phyloP scores from a whole-genome alignment of 2,797 vertebrate species.

The Lagocephalus sceleratus region DNA sequence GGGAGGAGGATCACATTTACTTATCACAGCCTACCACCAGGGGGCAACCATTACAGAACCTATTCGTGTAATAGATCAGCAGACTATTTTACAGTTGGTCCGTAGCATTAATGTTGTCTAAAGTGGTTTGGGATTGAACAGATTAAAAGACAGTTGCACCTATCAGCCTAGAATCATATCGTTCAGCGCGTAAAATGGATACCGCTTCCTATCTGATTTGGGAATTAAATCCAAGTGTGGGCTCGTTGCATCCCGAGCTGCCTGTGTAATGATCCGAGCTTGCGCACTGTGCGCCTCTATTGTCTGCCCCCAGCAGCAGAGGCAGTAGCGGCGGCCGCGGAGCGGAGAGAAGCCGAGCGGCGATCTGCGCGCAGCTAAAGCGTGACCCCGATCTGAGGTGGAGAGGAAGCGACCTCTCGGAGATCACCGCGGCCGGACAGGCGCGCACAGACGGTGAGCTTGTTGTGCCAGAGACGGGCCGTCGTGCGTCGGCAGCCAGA shows the following conservation, averaged over 20 bases:
- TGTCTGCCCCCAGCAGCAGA: conserved; percentile 67
- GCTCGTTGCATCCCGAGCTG: conserved; percentile 7
- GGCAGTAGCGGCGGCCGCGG: conserved; percentile 16
- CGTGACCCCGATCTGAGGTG: conserved; percentile 65
- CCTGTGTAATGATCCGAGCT: conserved; percentile 63
- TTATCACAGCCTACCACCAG: no score
- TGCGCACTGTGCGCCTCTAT: conserved; percentile 77
- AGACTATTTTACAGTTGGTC: no score
- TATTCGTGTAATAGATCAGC: no score
- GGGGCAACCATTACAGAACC: no score
- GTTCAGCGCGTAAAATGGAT: neutral
- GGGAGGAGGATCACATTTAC: no score
- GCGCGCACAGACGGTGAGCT: conserved; percentile 8
- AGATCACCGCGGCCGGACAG: conserved; percentile 30
- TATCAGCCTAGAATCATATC: no score
- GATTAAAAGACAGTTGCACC: no score
- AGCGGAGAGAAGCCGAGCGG: conserved; percentile 40
- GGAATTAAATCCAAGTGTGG: conserved; percentile 4
- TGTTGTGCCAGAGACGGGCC: conserved; percentile 22
- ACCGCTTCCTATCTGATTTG: neutral
- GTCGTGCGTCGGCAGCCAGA: conserved; percentile 37
- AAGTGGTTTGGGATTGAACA: no score
- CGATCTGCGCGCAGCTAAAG: conserved; percentile 53
- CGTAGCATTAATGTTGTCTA: no score
- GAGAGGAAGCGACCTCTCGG: conserved; percentile 28